Base-by-base conservation (phyloP, 2,888 invertebrate species). In the Ormyrus labotus region DNA sequence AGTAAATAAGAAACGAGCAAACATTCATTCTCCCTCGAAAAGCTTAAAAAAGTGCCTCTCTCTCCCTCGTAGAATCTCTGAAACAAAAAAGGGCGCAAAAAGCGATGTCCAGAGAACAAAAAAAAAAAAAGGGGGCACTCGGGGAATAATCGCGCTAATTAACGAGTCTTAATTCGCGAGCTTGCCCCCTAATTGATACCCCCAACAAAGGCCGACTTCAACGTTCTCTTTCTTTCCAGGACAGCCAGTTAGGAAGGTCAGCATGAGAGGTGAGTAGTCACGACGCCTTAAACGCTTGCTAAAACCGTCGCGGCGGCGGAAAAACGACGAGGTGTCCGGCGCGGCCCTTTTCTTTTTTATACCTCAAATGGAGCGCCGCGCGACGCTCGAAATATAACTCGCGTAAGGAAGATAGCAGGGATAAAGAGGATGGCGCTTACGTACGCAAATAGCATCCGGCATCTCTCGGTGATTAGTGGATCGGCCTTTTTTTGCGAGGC, bases 241-340 rank as follows among this genome's bases (percentile, higher is more conserved):
- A 86, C 84, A 85, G 84, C 85, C 86, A 85, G 85, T 83, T 88
- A 87, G 86, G 85, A 86, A 88, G 88, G 87, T 83, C 89, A 90
- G 86, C 84, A 90, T 90, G 90, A 90, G 89, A 89, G 89, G 90
- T 88, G 85, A 89, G 88, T 83, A 89, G 88, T 83, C 80, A 65
- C 81, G 48, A 10, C 5, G n/a, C 75, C 65, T 72, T 80, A 83
- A 81, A 71, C 77, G 76, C 76, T 78, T 69, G n/a, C 57, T 58
- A 69, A 58, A 69, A 58, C 2, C 50, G 47, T 60, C 70, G n/a
- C 34, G 19, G 6, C 67, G 34, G n/a, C n/a, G 8, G 7, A 69
- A 47, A 57, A 67, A 69, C 57, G 57, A 57, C 4, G 13, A 64
- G 50, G 8, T 9, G 8, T 9, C 34, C 0, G n/a, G 19, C 19